Base-by-base conservation (phyloP, 2,888 invertebrate species). In the Creontiades dilutus region DNA sequence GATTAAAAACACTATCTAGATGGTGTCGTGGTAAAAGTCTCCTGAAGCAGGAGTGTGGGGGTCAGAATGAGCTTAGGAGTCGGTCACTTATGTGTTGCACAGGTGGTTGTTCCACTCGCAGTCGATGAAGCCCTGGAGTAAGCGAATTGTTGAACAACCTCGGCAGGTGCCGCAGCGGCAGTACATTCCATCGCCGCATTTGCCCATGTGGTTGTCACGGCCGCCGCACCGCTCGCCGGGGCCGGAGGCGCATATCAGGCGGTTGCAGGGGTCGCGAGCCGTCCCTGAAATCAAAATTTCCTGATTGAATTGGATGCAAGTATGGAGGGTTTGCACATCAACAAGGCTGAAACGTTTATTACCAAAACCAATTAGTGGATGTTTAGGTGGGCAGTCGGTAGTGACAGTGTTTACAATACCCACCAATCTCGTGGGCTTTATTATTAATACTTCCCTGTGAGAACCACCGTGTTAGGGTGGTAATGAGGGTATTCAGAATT, bases 131-230 rank as follows among this genome's bases (percentile, higher is more conserved):
- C 90, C 90, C n/a, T 68, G 13, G 27, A 76, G 37, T 9, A 90
- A 86, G 16, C 85, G 81, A 28, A 68, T 85, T 61, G 84, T 88
- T 14, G 90, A 90, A 46, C 90, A 90, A 2, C 90, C 90, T 28
- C 87, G 27, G 85, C 90, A 90, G 27, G 80, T 90, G n/a, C 90
- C 90, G 75, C 90, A 88, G 16, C 78, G 57, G 82, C 90, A 90
- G 86, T 76, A 82, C 90, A 90, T 90, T 0, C 90, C 90, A 27
- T 90, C 90, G 16, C 90, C 90, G 87, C 90, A 90, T 81, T 89
- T 90, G 12, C 90, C 90, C 13, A 86, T 68, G 47, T 89, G 89
- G 89, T 75, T 89, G 75, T 90, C 90, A 19, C 86, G 52, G 16
- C 90, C 90, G 5, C 90, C 90, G 52, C 90, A 90, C 19, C 81